Percentiles rank a stretch among this genome's conserved stretches.
These are phyloP conservation scores for Anodontia alba DNA, from an alignment of 2,888 invertebrate species.

Conservation along the genomic window DNA sequence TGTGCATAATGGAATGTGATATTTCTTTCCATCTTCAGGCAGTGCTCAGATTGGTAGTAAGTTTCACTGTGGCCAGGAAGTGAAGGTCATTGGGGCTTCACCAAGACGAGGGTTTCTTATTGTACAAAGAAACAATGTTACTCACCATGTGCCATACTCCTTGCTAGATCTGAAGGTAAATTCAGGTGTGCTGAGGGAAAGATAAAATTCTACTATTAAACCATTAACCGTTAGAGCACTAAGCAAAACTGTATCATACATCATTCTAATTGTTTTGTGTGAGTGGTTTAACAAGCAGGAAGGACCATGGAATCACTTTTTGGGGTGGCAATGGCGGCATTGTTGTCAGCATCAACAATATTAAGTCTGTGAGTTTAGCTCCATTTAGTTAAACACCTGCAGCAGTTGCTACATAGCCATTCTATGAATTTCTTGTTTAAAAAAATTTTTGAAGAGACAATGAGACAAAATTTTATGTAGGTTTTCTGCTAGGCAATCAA, in stretches of 20 bases:
- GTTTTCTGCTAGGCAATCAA: no score
- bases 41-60: conserved; percentile 85
- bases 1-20: no score
- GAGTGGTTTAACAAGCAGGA: background rate
- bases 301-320: background rate
- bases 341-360: background rate
- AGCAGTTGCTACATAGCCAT: no score
- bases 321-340: background rate
- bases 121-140: conserved; percentile 92
- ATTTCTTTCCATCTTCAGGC: no score
- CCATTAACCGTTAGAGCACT: background rate
- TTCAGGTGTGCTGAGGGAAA: no score
- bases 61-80: conserved; percentile 90
- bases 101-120: conserved; percentile 93
- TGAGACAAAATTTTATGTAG: no score
- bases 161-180: conserved; percentile 89
- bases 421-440: no score
- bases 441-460: no score
- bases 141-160: conserved; percentile 93
- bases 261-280: background rate
- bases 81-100: conserved; percentile 95
- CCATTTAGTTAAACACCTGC: no score
- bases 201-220: background rate
- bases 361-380: background rate
- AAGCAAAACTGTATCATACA: background rate